These are phyloP conservation scores for Larimichthys crocea DNA, from an alignment of 2,113 vertebrate genomes.

Conservation along the genomic window DNA sequence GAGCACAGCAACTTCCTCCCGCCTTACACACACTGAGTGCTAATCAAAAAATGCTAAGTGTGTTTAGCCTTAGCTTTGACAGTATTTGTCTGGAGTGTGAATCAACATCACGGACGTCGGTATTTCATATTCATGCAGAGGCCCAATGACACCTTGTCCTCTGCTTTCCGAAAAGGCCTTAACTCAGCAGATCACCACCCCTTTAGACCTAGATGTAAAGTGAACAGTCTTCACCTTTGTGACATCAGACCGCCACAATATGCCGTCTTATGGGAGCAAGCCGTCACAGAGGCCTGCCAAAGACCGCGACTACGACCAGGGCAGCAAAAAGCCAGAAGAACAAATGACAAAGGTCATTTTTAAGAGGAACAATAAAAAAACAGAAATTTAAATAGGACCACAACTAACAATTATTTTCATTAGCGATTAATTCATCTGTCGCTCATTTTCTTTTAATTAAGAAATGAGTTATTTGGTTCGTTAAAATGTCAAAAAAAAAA, in stretches of 20 bases:
- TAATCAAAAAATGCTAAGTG: slow-evolving; percentile 70
- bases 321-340: slow-evolving; percentile 7
- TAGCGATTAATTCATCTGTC: no score
- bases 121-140: slow-evolving; percentile 79
- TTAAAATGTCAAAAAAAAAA: not conserved
- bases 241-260: slow-evolving; percentile 61
- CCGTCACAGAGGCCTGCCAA: slow-evolving; percentile 47
- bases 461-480: no score
- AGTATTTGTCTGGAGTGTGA: slow-evolving; percentile 64
- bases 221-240: slow-evolving; percentile 74
- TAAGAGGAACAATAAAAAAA: not conserved
- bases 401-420: no score
- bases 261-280: slow-evolving; percentile 62
- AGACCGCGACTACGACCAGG: not conserved
- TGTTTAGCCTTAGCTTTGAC: slow-evolving; percentile 63
- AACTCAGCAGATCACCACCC: slow-evolving; percentile 74
- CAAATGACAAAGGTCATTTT: slow-evolving; percentile 16
- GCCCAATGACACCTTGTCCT: slow-evolving; percentile 79
- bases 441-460: no score
- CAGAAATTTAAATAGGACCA: not conserved
- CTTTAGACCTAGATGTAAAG: slow-evolving; percentile 72
- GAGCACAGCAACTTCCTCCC: slow-evolving; percentile 50
- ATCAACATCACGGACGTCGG: slow-evolving; percentile 58
- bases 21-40: slow-evolving; percentile 45
- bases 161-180: slow-evolving; percentile 72